Evolutionary conservation across 1,140 invertebrate genomes (phyloP).

Genomic region (Apis cerana): DNA sequence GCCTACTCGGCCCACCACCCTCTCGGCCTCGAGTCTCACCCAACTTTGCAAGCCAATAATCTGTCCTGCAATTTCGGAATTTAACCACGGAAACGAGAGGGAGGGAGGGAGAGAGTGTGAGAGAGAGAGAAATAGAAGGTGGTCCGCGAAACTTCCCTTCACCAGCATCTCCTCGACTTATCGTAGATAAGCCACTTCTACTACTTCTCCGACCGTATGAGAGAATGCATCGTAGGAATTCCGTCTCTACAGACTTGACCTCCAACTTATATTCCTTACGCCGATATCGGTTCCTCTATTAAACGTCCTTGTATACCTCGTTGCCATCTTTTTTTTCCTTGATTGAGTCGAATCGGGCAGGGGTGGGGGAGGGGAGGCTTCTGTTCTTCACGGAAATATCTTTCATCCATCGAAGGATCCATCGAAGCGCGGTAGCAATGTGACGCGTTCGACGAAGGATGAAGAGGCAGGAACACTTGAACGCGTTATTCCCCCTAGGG

Average conservation of each 20-base stretch:
- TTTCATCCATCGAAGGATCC: background rate
- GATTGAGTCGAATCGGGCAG: too few species aligned
- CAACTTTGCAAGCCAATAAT: conserved; percentile 73
- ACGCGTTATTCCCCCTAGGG: background rate
- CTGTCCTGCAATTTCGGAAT: conserved; percentile 71
- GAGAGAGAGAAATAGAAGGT: conserved; percentile 59
- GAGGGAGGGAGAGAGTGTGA: conserved; percentile 57
- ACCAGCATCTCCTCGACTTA: conserved; percentile 61
- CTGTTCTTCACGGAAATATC: too few species aligned
- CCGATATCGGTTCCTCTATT: background rate
- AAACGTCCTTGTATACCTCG: background rate
- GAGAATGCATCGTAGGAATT: conserved; percentile 32
- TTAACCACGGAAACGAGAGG: conserved; percentile 55
- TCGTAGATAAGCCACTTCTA: conserved; percentile 63
- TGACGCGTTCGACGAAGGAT: background rate
- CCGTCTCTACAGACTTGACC: conserved; percentile 33
- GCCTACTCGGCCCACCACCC: conserved; percentile 63
- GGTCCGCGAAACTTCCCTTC: conserved; percentile 58
- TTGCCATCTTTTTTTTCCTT: too few species aligned
- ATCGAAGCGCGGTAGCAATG: too few species aligned
- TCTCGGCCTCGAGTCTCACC: conserved; percentile 63
- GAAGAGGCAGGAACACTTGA: background rate
- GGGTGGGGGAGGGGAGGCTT: too few species aligned
- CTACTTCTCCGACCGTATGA: conserved; percentile 40
- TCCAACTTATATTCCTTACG: conserved; percentile 33